phyloP scores from a whole-genome alignment of 2,797 vertebrate species.

The Rhadinocentrus ornatus region DNA sequence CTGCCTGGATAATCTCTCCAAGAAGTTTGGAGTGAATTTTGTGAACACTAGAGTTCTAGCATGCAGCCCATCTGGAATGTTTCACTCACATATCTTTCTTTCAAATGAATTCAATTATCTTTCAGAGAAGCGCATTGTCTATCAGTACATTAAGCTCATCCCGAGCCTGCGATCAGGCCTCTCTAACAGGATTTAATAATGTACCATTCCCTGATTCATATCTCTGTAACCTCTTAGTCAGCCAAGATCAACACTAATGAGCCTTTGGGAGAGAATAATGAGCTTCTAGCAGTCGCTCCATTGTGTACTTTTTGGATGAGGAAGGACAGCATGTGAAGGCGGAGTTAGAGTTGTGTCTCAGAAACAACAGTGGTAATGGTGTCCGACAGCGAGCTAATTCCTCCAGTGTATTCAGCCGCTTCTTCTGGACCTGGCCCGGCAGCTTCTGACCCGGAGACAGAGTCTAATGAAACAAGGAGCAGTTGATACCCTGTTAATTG shows the following conservation, averaged over 20 bases:
- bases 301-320: conserved; percentile 33
- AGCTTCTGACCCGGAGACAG: conserved; percentile 26
- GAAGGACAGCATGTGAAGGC: conserved; percentile 32
- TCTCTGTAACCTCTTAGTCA: conserved; percentile 54
- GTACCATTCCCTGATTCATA: conserved; percentile 58
- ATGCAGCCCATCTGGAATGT: not conserved
- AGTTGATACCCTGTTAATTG: not conserved
- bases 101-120: conserved; percentile 25
- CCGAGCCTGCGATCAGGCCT: conserved; percentile 26
- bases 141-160: conserved; percentile 34
- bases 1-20: not conserved
- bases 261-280: conserved; percentile 57
- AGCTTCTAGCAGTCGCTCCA: conserved; percentile 42
- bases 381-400: conserved; percentile 66
- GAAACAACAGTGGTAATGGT: conserved; percentile 57
- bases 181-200: conserved; percentile 59
- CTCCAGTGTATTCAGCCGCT: conserved; percentile 46
- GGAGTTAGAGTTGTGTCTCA: conserved; percentile 23
- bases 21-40: not conserved
- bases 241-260: conserved; percentile 64
- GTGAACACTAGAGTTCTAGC: not conserved
- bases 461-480: conserved; percentile 7
- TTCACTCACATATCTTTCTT: not conserved
- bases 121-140: not conserved
- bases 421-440: conserved; percentile 36